Percentiles rank a stretch among this genome's conserved stretches.
Conservation (phyloP, 1,140 invertebrate genomes). For the Drosophila sproati region DNA sequence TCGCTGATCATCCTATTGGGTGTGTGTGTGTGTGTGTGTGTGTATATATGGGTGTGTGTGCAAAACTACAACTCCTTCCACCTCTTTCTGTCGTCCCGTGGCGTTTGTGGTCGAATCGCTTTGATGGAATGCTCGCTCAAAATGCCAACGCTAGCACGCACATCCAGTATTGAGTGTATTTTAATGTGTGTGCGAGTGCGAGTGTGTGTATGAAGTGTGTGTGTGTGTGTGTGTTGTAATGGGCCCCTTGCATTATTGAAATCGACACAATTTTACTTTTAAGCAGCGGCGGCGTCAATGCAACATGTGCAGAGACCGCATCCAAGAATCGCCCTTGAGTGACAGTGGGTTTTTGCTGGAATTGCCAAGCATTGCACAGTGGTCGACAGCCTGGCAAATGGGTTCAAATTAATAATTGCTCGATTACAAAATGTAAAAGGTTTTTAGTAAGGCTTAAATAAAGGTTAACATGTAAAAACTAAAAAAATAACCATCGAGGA, state of each 20-base stretch:
- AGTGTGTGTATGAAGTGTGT: neutral
- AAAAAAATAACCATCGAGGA: no score
- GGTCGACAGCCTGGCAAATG: neutral
- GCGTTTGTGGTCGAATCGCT: slow-evolving; percentile 67
- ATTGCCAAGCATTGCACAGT: slow-evolving; percentile 21
- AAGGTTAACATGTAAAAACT: no score
- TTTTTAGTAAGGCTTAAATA: no score
- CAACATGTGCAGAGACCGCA: slow-evolving; percentile 57
- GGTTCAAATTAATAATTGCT: neutral
- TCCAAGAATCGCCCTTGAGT: slow-evolving; percentile 51
- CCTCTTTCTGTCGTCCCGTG: slow-evolving; percentile 28
- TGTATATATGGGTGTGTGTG: neutral
- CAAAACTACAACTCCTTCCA: neutral
- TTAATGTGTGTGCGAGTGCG: neutral
- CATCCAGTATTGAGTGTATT: slow-evolving; percentile 41
- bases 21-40: neutral
- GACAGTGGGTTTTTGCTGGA: slow-evolving; percentile 38
- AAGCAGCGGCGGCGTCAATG: slow-evolving; percentile 56
- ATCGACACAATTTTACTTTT: slow-evolving; percentile 83
- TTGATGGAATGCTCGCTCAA: slow-evolving; percentile 77
- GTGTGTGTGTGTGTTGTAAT: slow-evolving; percentile 59
- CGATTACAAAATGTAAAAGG: no score
- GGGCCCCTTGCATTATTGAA: slow-evolving; percentile 81
- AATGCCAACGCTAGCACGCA: slow-evolving; percentile 71
- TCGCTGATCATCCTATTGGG: neutral